phyloP scores from a whole-genome alignment of 2,888 invertebrate species.

The Fragum whitleyi region DNA sequence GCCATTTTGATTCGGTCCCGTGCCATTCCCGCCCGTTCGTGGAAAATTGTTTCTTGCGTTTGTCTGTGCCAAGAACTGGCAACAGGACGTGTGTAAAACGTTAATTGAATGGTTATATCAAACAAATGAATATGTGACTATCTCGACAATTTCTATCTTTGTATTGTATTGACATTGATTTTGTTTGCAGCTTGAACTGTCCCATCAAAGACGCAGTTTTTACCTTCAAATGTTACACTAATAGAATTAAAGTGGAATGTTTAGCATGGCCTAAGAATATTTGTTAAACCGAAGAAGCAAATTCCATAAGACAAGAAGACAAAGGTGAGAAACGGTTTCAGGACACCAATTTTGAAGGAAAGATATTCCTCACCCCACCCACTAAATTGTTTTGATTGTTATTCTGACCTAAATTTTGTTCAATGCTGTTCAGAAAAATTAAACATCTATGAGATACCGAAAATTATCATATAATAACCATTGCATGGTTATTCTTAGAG shows the following conservation, averaged over 20 bases:
- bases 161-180: background rate
- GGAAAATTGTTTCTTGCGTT: background rate
- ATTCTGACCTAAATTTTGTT: background rate
- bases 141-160: background rate
- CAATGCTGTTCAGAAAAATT: too few relatives aligned
- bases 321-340: background rate
- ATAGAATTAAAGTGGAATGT: background rate
- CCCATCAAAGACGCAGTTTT: constrained; percentile 2
- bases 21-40: constrained; percentile 75
- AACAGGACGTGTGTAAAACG: background rate
- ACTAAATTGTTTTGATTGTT: background rate
- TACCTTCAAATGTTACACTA: background rate
- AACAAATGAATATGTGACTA: background rate
- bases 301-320: background rate
- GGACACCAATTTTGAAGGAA: too few relatives aligned
- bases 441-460: too few relatives aligned
- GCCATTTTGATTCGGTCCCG: constrained; percentile 75
- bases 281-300: background rate
- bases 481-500: too few relatives aligned
- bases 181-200: background rate
- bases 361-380: background rate
- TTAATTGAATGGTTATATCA: background rate
- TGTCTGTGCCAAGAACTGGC: background rate
- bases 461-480: too few relatives aligned
- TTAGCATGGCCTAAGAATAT: background rate